Evolutionary conservation across 2,113 vertebrate species (phyloP), one percentile per base, ranked within the genome.

Genomic region (Porphyrio hochstetteri): DNA sequence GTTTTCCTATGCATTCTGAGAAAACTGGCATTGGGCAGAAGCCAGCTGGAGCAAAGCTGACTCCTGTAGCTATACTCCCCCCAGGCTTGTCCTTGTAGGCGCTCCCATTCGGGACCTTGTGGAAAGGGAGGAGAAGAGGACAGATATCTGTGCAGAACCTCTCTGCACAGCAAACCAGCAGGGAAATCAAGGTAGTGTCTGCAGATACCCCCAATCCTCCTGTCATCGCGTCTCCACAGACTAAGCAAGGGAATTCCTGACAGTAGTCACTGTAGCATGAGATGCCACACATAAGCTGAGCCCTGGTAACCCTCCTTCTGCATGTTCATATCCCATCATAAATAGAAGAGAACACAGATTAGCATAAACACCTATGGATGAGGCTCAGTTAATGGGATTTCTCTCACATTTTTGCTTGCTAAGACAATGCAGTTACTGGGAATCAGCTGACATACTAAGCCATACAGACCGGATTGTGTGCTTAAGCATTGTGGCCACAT

Each of bases 181-280:
- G 76, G 60, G 72, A 92, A 96, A 84, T 93, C 79, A 86, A 83
- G 68, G 59, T 82, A 95, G 68, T 86, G 88, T 88, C 71, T 78
- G 69, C 35, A 86, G 69, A 86, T 59, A 63, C 36, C 92, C 91
- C 83, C 91, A 83, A 6, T 82, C 38, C 57, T 91, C 33, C 86
- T 86, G 88, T 84, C 80, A 86, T 64, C 0, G 4, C 69, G 78
- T 84, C 60, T 93, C 77, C 48, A 91, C 40, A 68, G 52, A 40
- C 60, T 88, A 86, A 92, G 77, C 8, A 6, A 91, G 56, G 61
- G 83, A 97, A 91, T 93, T 92, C 60, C 80, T 91, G 94, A 88
- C 92, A 92, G 61, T 93, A 96, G 69, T 88, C 91, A 84, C 86
- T 78, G 72, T 52, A 84, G 89, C 74, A 71, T 95, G 65, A 94